Evolutionary conservation across 2,113 vertebrate genomes (phyloP), one percentile per base, ranked within the genome.

Genomic region (Hydrochoerus hydrochaeris): DNA sequence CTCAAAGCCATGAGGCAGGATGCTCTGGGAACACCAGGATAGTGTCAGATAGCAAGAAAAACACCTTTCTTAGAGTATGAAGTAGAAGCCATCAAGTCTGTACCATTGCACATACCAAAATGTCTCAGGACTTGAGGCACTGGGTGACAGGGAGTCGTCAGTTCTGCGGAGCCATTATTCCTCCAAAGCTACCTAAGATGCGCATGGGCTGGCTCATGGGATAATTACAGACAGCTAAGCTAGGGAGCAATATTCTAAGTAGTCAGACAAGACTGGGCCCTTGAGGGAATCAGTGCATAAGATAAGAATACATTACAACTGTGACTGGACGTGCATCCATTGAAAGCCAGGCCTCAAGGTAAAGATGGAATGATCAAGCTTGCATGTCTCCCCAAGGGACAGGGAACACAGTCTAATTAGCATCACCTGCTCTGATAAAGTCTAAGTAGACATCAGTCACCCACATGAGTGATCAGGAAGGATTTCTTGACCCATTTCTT

Each of bases 141-240:
- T 32, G 17, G 90, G 83, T 0, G 3, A 73, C 57, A 35, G 49
- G n/a, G 63, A 30, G 1, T 28, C 12, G 2, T 28, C 77, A 3
- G 30, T 71, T 82, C 92, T 62, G 63, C 93, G 22, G 52, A 95
- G 73, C 44, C 88, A 9, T 41, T 71, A 57, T 88, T 85, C 52
- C 65, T 63, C 49, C 57, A 95, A 85, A 78, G 49, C 69, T 78
- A 41, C 38, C 73, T 24, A 82, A 71, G 82, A 60, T 6, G 77
- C 38, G 84, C 11, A 7, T 11, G 57, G 38, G n/a, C 60, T 30
- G 80, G 83, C 49, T 91, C 16, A 17, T 3, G 73, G n/a, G 35
- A n/a, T 69, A 20, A 9, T n/a, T 19, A n/a, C 8, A 69, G 67
- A 69, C 67, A 69, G 67, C 17, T 69, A 38, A 38, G 35, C 17